These are phyloP conservation scores for Scolanthus callimorphus DNA, from an alignment of 92 coral and sea anemone genomes.

Conservation along the genomic window DNA sequence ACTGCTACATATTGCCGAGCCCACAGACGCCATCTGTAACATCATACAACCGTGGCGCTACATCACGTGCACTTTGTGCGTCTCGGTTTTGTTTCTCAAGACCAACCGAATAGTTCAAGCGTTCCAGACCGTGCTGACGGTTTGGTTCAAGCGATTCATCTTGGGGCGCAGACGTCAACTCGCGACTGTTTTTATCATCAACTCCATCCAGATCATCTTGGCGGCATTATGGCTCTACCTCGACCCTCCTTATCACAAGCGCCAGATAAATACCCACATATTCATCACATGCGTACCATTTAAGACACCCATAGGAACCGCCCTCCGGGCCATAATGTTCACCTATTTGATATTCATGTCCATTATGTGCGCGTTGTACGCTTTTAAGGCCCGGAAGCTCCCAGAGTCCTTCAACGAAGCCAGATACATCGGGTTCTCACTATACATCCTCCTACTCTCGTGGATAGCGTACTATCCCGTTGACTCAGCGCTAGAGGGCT, in stretches of 20 bases:
- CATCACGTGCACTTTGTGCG: constrained; percentile 28
- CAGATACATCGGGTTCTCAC: constrained; percentile 38
- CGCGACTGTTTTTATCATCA: constrained; percentile 13
- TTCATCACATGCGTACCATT: constrained; percentile 32
- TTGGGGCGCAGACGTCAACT: constrained; percentile 17
- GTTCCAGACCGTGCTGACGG: constrained; percentile 36
- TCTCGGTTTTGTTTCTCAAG: constrained; percentile 40
- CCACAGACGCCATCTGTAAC: constrained; percentile 26
- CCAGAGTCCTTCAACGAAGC: constrained; percentile 49
- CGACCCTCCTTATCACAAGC: constrained; percentile 26
- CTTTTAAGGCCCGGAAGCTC: constrained; percentile 40
- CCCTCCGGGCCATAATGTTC: constrained; percentile 16
- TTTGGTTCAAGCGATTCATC: constrained; percentile 30
- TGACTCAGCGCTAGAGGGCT: constrained; percentile 29
- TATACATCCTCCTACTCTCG: constrained; percentile 36
- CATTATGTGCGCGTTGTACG: constrained; percentile 34
- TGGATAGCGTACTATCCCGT: constrained; percentile 42
- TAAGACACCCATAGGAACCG: constrained; percentile 12
- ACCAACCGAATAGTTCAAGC: constrained; percentile 43
- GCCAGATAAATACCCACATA: constrained; percentile 15
- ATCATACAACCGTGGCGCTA: constrained; percentile 48
- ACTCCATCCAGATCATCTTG: constrained; percentile 21
- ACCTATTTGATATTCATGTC: constrained; percentile 26
- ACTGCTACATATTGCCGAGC: constrained; percentile 21
- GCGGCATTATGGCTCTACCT: constrained; percentile 31